phyloP scores from a whole-genome alignment of 2,888 invertebrate genomes.

The Metalampra italica region DNA sequence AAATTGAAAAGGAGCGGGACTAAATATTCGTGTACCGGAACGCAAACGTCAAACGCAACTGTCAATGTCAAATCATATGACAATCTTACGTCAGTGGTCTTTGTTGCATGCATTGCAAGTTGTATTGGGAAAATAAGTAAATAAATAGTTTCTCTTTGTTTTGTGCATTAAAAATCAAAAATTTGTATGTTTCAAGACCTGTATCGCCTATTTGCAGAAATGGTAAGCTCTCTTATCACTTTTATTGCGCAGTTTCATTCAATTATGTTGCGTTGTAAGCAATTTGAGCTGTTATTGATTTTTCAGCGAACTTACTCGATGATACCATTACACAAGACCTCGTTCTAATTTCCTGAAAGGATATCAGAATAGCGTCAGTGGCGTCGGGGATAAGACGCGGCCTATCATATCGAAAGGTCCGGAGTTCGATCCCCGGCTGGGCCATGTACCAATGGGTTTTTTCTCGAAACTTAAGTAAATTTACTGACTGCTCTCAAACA shows the following conservation, averaged over 20 bases:
- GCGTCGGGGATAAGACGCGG: no score
- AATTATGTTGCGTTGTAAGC: conserved; percentile 15
- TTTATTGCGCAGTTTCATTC: conserved; percentile 19
- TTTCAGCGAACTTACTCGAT: conserved; percentile 24
- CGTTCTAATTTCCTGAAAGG: conserved; percentile 8
- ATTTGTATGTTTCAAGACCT: conserved; percentile 20
- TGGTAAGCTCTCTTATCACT: conserved; percentile 33
- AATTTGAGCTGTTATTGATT: conserved; percentile 39
- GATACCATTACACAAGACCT: conserved; percentile 10
- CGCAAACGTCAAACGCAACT: background rate
- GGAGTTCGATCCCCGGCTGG: no score
- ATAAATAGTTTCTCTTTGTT: conserved; percentile 32
- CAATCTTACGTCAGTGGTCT: background rate
- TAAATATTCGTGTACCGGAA: no score
- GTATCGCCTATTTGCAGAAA: conserved; percentile 24
- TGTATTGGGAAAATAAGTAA: conserved; percentile 44
- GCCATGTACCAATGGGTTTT: no score
- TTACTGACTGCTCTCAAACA: no score
- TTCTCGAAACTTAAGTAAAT: no score
- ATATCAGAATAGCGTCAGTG: conserved; percentile 6
- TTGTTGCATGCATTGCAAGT: background rate
- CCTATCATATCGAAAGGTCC: no score
- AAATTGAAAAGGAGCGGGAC: no score
- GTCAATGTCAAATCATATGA: background rate
- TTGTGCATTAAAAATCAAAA: conserved; percentile 19